These are phyloP conservation scores for Drosophila quinaria DNA, from an alignment of 2,888 invertebrate genomes.

Conservation along the genomic window DNA sequence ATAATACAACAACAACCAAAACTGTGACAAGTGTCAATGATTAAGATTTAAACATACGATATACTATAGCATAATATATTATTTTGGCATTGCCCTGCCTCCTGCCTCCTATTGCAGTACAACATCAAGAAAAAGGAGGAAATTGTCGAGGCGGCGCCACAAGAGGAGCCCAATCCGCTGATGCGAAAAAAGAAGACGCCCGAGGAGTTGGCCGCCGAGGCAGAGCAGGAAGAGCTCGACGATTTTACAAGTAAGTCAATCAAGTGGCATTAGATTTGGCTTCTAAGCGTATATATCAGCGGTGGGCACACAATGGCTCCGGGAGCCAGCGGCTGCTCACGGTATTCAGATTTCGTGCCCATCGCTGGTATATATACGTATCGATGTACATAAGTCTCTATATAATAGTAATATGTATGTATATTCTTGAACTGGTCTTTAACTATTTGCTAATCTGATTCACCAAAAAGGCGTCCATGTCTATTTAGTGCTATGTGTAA, in stretches of 20 bases:
- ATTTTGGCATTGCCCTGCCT: not conserved
- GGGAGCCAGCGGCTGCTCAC: too few relatives aligned
- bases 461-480: constrained; percentile 26
- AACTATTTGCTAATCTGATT: constrained; percentile 45
- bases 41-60: not conserved
- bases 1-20: constrained; percentile 83
- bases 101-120: constrained; percentile 89
- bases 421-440: constrained; percentile 41
- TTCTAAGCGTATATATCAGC: constrained; percentile 28
- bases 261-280: constrained; percentile 1
- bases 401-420: constrained; percentile 33
- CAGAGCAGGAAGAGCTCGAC: constrained; percentile 97
- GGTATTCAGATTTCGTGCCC: too few relatives aligned
- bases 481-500: constrained; percentile 54
- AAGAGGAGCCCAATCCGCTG: constrained; percentile 96
- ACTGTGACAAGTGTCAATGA: constrained; percentile 18
- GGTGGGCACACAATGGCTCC: too few relatives aligned
- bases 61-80: not conserved
- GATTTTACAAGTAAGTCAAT: constrained; percentile 95
- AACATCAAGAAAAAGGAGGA: constrained; percentile 99
- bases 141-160: constrained; percentile 92
- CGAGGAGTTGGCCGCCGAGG: constrained; percentile 98
- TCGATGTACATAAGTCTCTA: constrained; percentile 16
- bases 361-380: constrained; percentile 21
- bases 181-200: constrained; percentile 99